phyloP scores from a whole-genome alignment of 2,797 vertebrate genomes.

The Phalanger gymnotis region DNA sequence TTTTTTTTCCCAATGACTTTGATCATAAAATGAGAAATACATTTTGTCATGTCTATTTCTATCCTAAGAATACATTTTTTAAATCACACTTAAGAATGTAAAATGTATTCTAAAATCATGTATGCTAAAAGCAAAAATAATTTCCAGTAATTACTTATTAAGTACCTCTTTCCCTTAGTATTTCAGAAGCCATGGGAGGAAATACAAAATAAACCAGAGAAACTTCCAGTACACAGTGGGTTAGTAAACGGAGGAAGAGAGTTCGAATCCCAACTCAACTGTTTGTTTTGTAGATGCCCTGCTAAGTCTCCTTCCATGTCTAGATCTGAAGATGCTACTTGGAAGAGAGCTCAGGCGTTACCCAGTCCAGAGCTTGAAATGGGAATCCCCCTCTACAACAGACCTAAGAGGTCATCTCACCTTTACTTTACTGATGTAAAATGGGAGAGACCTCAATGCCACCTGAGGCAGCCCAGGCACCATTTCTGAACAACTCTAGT shows the following conservation, averaged over 20 bases:
- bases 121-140: not conserved
- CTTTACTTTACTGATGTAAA: too few relatives aligned
- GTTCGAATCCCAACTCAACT: too few relatives aligned
- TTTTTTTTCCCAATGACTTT: not conserved
- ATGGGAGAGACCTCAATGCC: too few relatives aligned
- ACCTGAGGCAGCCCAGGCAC: too few relatives aligned
- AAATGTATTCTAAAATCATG: not conserved
- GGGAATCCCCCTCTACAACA: too few relatives aligned
- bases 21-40: slow-evolving; percentile 7
- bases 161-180: not conserved
- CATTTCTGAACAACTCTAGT: too few relatives aligned
- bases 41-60: not conserved
- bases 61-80: not conserved
- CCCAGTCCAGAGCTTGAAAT: too few relatives aligned
- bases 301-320: too few relatives aligned
- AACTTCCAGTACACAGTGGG: not conserved
- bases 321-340: too few relatives aligned
- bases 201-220: not conserved
- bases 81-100: not conserved
- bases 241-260: not conserved
- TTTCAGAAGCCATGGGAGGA: not conserved
- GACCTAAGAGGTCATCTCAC: too few relatives aligned
- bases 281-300: too few relatives aligned
- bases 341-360: too few relatives aligned
- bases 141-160: not conserved